Conservation (phyloP, 2,888 invertebrate species). For the Callyntrura sp. region DNA sequence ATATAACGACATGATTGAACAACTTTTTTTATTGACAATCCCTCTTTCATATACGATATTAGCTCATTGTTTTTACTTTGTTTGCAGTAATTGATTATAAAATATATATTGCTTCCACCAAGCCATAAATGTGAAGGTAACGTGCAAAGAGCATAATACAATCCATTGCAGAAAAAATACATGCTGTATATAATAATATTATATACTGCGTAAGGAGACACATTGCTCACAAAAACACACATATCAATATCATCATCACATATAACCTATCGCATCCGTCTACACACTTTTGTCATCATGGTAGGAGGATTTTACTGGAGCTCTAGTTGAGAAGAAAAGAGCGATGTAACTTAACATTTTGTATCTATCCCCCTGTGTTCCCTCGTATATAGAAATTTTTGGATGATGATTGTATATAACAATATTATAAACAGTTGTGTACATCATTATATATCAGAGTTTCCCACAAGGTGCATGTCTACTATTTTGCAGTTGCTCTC, state of each 20-base stretch:
- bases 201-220: neutral
- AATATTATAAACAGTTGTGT: neutral
- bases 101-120: too few relatives aligned
- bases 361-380: neutral
- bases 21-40: too few relatives aligned
- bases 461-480: conserved; percentile 37
- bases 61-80: too few relatives aligned
- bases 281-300: neutral
- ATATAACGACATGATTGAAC: too few relatives aligned
- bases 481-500: conserved; percentile 39
- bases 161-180: neutral
- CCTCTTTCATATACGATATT: too few relatives aligned
- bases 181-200: neutral
- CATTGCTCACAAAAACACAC: too few relatives aligned
- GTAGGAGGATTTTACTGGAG: conserved; percentile 48
- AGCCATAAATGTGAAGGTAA: too few relatives aligned
- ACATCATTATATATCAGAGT: neutral
- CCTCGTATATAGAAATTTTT: neutral
- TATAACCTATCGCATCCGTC: neutral
- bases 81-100: too few relatives aligned
- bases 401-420: neutral
- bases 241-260: too few relatives aligned
- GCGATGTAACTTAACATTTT: neutral
- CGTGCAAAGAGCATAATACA: neutral
- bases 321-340: neutral